These are phyloP conservation scores for Rattus norvegicus DNA, from an alignment of 2,113 vertebrate genomes.

Conservation along the genomic window GRCr8 NC_086035.1:22135001-22135500, in stretches of 20 bases:
- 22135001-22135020: neutral
- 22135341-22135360: neutral
- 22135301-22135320: neutral
- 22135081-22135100: neutral
- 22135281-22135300: neutral
- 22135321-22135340: neutral
- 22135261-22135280: neutral
- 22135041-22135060: neutral
- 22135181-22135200: neutral
- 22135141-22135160: slow-evolving; percentile 11
- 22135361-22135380: neutral
- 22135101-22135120: slow-evolving; percentile 19
- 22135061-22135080: neutral
- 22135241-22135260: rapidly evolving
- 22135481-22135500: neutral
- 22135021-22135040: neutral
- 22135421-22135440: neutral
- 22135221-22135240: no score
- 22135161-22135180: neutral
- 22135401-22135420: neutral
- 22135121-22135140: slow-evolving; percentile 17
- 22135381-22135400: neutral
- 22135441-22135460: neutral
- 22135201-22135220: no score
- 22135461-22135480: slow-evolving; percentile 30